Evolutionary conservation across 2,888 invertebrate species (phyloP), one percentile per base, ranked within the genome.

Genomic region (Ochropleura plecta): DNA sequence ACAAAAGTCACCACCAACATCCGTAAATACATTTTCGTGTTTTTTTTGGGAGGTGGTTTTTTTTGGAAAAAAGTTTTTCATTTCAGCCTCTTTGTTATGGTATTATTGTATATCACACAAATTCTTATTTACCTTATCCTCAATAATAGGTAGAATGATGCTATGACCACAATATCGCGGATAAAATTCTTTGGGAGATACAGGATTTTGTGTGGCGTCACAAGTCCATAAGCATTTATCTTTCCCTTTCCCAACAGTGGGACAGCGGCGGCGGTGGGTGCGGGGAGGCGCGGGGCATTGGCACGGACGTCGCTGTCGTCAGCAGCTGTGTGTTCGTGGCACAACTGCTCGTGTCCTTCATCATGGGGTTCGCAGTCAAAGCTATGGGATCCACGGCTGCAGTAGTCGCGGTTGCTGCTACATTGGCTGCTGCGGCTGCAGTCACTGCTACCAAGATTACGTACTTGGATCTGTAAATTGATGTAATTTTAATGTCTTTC

Each of bases 251-350:
- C 49, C 42, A 60, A 42, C 91, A 96, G 96, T 96, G 96, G 96
- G 95, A 96, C 84, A 95, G 90, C 70, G 89, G 92, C 0, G 96
- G 96, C 40, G 95, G 94, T 2, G 94, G 94, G 0, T 92, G 97
- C 66, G 97, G 97, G 0, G 97, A 97, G 74, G 97, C 98, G n/a
- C 97, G 99, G 14, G 99, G 99, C 8, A 97, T 99, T 70, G 99
- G 99, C 10, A 99, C 99, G 0, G 99, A 99, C 92, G 98, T 99
- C 0, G 99, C 99, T 0, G 98, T 99, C 70, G 98, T 99, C 55
- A 98, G 99, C 91, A 98, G 98, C 91, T 99, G 99, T 98, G 99
- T 99, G 5, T 99, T 99, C 93, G 97, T 99, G 81, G 99, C 99
- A 0, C 99, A 99, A 94, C 98, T 99, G 90, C 97, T 98, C 55